These are phyloP conservation scores for Catalaphyllia jardinei DNA, from an alignment of 64 coral and sea anemone species.

Conservation along the genomic window DNA sequence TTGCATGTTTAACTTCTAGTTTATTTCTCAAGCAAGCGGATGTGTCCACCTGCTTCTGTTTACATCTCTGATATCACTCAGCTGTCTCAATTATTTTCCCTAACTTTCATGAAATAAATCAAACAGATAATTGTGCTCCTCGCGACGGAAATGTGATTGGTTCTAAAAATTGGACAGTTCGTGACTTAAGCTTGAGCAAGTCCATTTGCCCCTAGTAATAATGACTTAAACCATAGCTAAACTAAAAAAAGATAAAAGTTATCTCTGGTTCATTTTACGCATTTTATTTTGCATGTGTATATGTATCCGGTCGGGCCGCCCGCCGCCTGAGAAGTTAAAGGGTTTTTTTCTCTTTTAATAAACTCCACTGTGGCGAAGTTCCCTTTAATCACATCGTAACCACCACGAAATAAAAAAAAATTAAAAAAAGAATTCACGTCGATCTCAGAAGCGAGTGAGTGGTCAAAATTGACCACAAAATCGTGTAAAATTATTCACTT, in stretches of 20 bases:
- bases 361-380: constrained; percentile 27
- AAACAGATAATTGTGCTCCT: constrained; percentile 34
- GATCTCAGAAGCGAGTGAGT: neutral
- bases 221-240: neutral
- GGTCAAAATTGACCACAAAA: constrained; percentile 22
- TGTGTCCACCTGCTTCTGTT: constrained; percentile 42
- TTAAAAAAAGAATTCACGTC: neutral
- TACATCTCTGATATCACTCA: constrained; percentile 42
- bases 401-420: constrained; percentile 27
- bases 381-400: constrained; percentile 24
- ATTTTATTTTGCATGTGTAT: neutral
- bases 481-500: constrained; percentile 31
- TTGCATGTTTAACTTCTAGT: constrained; percentile 21
- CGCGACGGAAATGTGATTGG: constrained; percentile 28
- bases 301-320: constrained; percentile 21
- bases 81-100: constrained; percentile 48
- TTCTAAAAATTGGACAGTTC: neutral
- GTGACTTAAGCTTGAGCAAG: neutral
- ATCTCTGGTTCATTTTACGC: neutral
- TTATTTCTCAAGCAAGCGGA: constrained; percentile 11
- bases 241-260: neutral
- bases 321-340: constrained; percentile 16
- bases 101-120: constrained; percentile 36
- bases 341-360: constrained; percentile 20
- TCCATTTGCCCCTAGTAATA: neutral